A percentile compares a stretch with the other conserved stretches of the same genome.
These are phyloP conservation scores for Mercenaria mercenaria DNA, from an alignment of 1,140 invertebrate species.

Conservation along the genomic window DNA sequence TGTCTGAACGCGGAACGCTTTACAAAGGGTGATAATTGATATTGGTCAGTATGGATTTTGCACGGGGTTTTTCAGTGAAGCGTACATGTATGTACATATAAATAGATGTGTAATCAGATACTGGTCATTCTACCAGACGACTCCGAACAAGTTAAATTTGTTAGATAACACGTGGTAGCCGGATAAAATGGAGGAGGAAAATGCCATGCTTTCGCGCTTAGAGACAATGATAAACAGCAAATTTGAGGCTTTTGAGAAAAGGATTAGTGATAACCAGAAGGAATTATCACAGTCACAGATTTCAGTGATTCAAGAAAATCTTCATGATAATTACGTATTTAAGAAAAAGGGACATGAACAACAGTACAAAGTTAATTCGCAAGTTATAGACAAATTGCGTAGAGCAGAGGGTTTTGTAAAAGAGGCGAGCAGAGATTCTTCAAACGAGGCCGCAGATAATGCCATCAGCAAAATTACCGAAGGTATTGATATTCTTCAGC, in stretches of 20 bases:
- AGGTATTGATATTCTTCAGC: slow-evolving; percentile 26
- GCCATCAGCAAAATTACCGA: neutral
- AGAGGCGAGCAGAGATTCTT: neutral
- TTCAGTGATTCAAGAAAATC: neutral
- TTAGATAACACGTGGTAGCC: too few species aligned
- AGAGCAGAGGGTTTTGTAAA: neutral
- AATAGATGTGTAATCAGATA: too few species aligned
- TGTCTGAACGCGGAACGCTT: too few species aligned
- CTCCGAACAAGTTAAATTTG: too few species aligned
- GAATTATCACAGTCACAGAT: neutral
- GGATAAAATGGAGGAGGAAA: neutral
- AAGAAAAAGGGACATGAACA: slow-evolving; percentile 13
- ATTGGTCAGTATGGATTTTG: too few species aligned
- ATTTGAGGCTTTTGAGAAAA: neutral
- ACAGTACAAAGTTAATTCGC: neutral
- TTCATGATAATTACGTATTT: neutral
- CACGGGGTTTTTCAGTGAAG: too few species aligned
- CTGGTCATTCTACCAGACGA: too few species aligned
- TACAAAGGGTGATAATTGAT: too few species aligned
- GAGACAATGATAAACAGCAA: neutral
- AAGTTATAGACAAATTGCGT: neutral
- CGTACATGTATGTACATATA: too few species aligned
- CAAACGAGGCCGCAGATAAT: neutral
- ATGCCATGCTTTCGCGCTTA: neutral
- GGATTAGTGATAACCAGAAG: neutral